Percentiles rank a stretch among this genome's conserved stretches.
These are phyloP conservation scores for Hippocampus abdominalis DNA, from an alignment of 2,113 vertebrate species.

Conservation along the genomic window DNA sequence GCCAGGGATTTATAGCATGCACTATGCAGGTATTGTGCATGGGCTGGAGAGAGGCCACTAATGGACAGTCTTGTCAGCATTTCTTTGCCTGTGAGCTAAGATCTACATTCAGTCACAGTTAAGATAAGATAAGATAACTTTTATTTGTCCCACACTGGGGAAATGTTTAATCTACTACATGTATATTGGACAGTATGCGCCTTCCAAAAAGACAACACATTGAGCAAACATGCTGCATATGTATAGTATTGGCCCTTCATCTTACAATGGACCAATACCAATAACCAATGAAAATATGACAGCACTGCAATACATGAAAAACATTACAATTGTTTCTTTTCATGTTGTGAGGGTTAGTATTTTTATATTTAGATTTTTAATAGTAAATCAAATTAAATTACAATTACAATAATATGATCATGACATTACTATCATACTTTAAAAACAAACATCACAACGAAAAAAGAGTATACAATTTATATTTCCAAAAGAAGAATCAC, in stretches of 20 bases:
- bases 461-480: too few relatives aligned
- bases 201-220: constrained; percentile 22
- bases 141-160: too few relatives aligned
- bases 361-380: too few relatives aligned
- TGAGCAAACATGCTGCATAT: neutral
- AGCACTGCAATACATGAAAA: too few relatives aligned
- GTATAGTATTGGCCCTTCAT: neutral
- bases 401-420: too few relatives aligned
- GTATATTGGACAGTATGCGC: constrained; percentile 21
- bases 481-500: too few relatives aligned
- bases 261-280: neutral
- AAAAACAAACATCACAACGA: too few relatives aligned
- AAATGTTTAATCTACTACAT: neutral
- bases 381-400: too few relatives aligned
- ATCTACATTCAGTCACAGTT: constrained; percentile 53
- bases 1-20: constrained; percentile 61
- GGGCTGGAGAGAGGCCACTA: constrained; percentile 43
- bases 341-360: too few relatives aligned
- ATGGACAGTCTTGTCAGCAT: constrained; percentile 62
- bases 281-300: too few relatives aligned
- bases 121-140: too few relatives aligned
- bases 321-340: neutral
- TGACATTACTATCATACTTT: too few relatives aligned
- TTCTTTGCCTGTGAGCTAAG: constrained; percentile 53
- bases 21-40: constrained; percentile 65